Base-by-base conservation (phyloP, 1,140 invertebrate genomes). In the Watersipora subatra region DNA sequence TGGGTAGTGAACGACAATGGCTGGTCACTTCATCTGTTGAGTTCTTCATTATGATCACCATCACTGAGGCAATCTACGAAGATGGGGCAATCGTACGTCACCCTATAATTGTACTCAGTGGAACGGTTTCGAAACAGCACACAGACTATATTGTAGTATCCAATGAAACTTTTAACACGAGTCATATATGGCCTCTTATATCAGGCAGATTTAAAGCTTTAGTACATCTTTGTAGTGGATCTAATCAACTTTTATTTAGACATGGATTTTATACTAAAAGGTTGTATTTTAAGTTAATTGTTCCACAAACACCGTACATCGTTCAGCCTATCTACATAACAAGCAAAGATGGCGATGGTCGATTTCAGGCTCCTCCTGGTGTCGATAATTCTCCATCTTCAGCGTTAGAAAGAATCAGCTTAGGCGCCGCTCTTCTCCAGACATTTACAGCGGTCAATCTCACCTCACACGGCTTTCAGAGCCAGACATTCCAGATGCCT, bases 401-500 rank as follows among this genome's bases (percentile, higher is more conserved):
- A 78, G 90, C 90, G 3, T 87, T 86, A 67, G 82, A 84, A 2
- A 84, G 89, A 69, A 91, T 95, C 72, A 84, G 85, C 64, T 76
- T 93, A 20, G 89, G 87, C 30, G 84, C 88, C 15, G 85, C 88
- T 72, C 78, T 95, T 28, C 84, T 94, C 57, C 93, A 97, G 79
- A 86, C 87, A 66, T 82, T 95, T 67, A 89, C 88, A 67, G 90
- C 90, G 0, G 90, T 94, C 76, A 93, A 92, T 74, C 78, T 96
- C n/a, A 83, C 84, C 64, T 89, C 93, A 74, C 85, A 87, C 63
- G 88, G 88, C 22, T 85, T 89, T 59, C 85, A 84, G 1, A 83
- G 88, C 63, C 87, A 89, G 80, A 91, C 91, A 1, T 96, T 95
- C 76, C 85, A 87, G 71, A 73, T 95, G 17, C 22, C 22, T 24